phyloP scores from a whole-genome alignment of 2,888 invertebrate species.

The Macrosiphum euphorbiae region DNA sequence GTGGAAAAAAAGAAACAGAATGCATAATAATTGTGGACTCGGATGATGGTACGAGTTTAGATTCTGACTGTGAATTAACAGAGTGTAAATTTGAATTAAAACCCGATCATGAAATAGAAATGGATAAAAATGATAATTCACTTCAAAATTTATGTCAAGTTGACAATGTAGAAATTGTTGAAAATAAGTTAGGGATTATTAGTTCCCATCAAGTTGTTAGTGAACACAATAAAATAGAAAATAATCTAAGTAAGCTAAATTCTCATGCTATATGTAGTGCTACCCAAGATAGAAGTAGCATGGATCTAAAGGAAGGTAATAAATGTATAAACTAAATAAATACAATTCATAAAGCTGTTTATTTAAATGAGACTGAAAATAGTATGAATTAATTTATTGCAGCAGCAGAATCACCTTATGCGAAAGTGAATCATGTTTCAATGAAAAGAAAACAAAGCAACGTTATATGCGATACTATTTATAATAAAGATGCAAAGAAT shows the following conservation, averaged over 20 bases:
- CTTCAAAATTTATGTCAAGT: neutral
- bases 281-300: neutral
- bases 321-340: neutral
- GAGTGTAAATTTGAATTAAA: too few relatives aligned
- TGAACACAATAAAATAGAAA: neutral
- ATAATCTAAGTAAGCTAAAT: neutral
- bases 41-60: too few relatives aligned
- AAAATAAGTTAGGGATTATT: neutral
- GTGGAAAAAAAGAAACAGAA: too few relatives aligned
- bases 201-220: neutral
- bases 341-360: too few relatives aligned
- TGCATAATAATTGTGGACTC: too few relatives aligned
- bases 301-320: neutral
- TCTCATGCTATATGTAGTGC: neutral
- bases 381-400: neutral
- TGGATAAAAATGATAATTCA: neutral
- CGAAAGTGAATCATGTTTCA: neutral
- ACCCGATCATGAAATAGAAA: too few relatives aligned
- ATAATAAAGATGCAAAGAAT: neutral
- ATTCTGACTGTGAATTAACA: too few relatives aligned
- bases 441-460: slow-evolving; percentile 22
- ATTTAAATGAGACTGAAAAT: neutral
- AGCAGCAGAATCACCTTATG: neutral
- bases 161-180: neutral
- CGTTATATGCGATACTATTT: slow-evolving; percentile 1